Evolutionary conservation across 2,797 vertebrate species (phyloP).

Genomic region (Peromyscus nudipes): DNA sequence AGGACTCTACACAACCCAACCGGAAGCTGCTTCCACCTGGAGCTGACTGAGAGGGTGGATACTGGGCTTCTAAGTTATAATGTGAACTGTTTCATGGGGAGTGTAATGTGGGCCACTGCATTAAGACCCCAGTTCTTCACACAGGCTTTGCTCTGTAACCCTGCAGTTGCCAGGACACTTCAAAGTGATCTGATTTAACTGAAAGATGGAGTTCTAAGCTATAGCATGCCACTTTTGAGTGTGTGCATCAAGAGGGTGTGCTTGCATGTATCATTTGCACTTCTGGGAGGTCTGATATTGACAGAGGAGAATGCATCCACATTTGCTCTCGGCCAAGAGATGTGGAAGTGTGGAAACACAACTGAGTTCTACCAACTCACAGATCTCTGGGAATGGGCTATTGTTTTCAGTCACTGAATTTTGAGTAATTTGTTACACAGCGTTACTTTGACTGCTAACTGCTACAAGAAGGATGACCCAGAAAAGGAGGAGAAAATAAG

Average conservation of each 20-base stretch:
- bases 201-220: not conserved
- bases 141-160: not conserved
- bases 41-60: conserved; percentile 53
- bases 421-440: not conserved
- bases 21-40: conserved; percentile 54
- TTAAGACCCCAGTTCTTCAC: not conserved
- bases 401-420: not conserved
- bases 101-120: conserved; percentile 61
- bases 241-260: not conserved
- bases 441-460: not conserved
- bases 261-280: not conserved
- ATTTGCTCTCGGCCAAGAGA: not conserved
- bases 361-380: not conserved
- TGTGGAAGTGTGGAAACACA: not conserved
- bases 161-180: too few relatives aligned
- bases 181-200: not conserved
- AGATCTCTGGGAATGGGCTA: not conserved
- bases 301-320: not conserved
- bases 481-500: not conserved
- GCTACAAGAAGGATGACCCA: not conserved
- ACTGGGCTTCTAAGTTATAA: conserved; percentile 48
- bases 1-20: conserved; percentile 63
- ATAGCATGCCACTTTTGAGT: too few relatives aligned
- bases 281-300: not conserved
- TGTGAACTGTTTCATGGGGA: conserved; percentile 50